A percentile compares a stretch with the other conserved stretches of the same genome.
Evolutionary conservation across 2,888 invertebrate species (phyloP).

Genomic region (Drosophila emarginata): DNA sequence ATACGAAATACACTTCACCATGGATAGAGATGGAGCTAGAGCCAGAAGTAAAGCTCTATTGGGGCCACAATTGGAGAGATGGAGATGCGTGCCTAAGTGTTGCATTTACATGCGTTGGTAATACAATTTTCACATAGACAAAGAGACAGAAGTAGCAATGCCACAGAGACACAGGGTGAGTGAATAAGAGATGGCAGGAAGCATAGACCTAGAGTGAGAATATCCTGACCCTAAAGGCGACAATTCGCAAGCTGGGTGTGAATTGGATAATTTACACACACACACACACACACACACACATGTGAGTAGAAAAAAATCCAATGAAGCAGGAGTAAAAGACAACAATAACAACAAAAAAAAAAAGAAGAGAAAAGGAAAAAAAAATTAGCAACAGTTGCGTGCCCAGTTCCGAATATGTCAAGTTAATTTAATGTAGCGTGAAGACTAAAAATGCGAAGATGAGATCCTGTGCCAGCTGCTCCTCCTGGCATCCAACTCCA

Average conservation of each 20-base stretch:
- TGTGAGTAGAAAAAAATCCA: constrained; percentile 56
- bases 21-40: constrained; percentile 41
- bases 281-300: constrained; percentile 28
- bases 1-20: constrained; percentile 60
- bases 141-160: constrained; percentile 12
- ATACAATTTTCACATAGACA: constrained; percentile 59
- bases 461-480: constrained; percentile 32
- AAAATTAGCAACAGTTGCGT: constrained; percentile 78
- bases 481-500: constrained; percentile 38
- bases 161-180: background rate
- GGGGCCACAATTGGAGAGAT: constrained; percentile 15
- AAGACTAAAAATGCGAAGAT: constrained; percentile 37
- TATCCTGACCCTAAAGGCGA: constrained; percentile 26
- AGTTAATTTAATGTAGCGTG: constrained; percentile 76
- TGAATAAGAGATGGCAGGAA: background rate
- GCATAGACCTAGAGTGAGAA: background rate
- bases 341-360: no score
- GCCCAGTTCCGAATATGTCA: constrained; percentile 60
- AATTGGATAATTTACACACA: constrained; percentile 76
- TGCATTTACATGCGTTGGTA: constrained; percentile 72
- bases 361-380: constrained; percentile 54
- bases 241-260: constrained; percentile 66
- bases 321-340: constrained; percentile 51
- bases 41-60: constrained; percentile 13
- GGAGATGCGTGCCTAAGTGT: constrained; percentile 74